Evolutionary conservation across 1,140 invertebrate species (phyloP).

Genomic region (Zaprionus africanus): DNA sequence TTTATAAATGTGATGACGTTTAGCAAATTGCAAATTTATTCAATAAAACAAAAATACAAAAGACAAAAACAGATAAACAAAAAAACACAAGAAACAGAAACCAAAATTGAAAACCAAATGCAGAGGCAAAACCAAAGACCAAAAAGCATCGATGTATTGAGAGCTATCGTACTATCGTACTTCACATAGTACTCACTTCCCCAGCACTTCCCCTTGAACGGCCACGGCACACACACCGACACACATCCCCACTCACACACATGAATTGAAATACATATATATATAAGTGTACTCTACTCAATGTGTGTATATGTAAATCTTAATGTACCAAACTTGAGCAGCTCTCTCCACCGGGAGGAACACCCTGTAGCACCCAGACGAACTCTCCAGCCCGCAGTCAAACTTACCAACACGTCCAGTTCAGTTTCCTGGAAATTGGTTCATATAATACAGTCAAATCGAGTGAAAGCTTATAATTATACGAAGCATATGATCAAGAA

Average conservation of each 20-base stretch:
- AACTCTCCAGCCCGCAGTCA: background rate
- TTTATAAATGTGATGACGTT: conserved; percentile 69
- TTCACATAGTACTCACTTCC: background rate
- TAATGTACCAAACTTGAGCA: background rate
- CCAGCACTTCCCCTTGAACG: background rate
- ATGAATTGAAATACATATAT: conserved; percentile 14
- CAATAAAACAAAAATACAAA: conserved; percentile 33
- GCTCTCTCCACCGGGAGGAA: background rate
- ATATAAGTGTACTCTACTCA: background rate
- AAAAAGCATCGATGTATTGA: conserved; percentile 2
- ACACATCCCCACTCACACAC: background rate
- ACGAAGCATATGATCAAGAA: background rate
- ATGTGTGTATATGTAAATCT: conserved; percentile 4
- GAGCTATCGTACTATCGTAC: background rate
- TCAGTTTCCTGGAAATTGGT: background rate
- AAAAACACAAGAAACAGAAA: background rate
- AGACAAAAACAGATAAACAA: conserved; percentile 7
- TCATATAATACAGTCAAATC: background rate
- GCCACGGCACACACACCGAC: background rate
- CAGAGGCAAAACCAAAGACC: conserved; percentile 14
- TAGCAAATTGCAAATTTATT: conserved; percentile 53
- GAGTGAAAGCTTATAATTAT: background rate
- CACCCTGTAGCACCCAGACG: background rate
- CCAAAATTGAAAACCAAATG: background rate
- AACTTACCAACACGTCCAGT: conserved; percentile 1